Conservation (phyloP, 2,113 vertebrate species). For the Pagrus major region DNA sequence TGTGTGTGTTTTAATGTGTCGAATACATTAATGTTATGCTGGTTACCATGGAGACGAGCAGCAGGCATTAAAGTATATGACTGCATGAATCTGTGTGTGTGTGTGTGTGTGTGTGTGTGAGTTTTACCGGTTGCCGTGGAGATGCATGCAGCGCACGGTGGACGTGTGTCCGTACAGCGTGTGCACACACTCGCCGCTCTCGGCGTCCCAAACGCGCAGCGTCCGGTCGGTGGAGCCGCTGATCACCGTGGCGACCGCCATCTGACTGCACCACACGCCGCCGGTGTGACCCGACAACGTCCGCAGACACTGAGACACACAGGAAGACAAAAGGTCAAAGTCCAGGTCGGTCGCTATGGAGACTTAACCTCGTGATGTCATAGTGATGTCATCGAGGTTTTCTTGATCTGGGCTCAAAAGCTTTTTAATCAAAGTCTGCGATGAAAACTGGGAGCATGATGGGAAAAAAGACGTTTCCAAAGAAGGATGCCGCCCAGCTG, state of each 20-base stretch:
- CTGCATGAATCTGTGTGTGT: neutral
- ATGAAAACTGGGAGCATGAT: neutral
- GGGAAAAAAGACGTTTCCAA: neutral
- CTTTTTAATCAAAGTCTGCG: no score
- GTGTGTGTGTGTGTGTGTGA: neutral
- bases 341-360: neutral
- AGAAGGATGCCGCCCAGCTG: neutral
- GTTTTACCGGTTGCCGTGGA: slow-evolving; percentile 93
- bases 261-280: slow-evolving; percentile 98
- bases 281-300: slow-evolving; percentile 95
- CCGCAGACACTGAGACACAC: slow-evolving; percentile 89
- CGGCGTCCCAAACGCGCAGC: slow-evolving; percentile 95
- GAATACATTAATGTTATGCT: neutral
- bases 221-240: slow-evolving; percentile 97
- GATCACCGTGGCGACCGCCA: slow-evolving; percentile 95
- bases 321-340: neutral
- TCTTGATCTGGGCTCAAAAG: neutral
- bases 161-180: slow-evolving; percentile 96
- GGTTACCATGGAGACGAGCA: slow-evolving; percentile 35
- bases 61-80: neutral
- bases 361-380: neutral
- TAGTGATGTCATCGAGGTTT: neutral
- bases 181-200: slow-evolving; percentile 95
- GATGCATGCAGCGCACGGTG: slow-evolving; percentile 98
- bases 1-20: neutral